Evolutionary conservation across 2,797 vertebrate species (phyloP), one percentile per base, ranked within the genome.

Genomic region (Pampus argenteus): DNA sequence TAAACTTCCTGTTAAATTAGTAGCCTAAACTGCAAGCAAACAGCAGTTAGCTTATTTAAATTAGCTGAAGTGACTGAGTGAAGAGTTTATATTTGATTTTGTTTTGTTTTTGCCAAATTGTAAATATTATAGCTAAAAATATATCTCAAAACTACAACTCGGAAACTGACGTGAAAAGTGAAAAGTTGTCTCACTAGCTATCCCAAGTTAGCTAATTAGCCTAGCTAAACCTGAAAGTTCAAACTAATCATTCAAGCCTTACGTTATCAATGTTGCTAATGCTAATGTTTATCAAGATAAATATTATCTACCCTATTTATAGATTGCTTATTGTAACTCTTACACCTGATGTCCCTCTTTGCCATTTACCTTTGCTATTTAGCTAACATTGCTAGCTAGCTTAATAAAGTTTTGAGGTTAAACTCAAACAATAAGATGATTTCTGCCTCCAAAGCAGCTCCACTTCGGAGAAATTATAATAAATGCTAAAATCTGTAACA

Each of bases 391-490:
- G 2, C 10, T 1, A 22, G 8, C 20, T 28, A 14, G 4, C 3
- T 47, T 7, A 13, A 1, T 23, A n/a, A 2, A 51, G 13, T 15
- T 15, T 25, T 76, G 56, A 66, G 5, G 15, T 44, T 56, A 20
- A 71, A 38, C 62, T 56, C 45, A 57, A 28, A 10, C 40, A 49
- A 26, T 23, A 4, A 67, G 49, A 45, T 44, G 9, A 40, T 64
- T 77, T 56, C 66, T 5, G 70, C 22, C 54, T 60, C 47, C 29
- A 31, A 31, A 31, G 29, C 29, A 31, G 20, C 54, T 45, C 5
- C 13, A 1, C 60, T 36, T 79, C 56, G 25, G 29, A 81, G 73
- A 72, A 72, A 64, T 29, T 20, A 9, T 1, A 17, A 11, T 14
- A 18, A 3, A 54, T 47, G 3, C 40, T 29, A 29, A 44, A 11